A percentile compares a stretch with the other conserved stretches of the same genome.
These are phyloP conservation scores for Ephialtes manifestator DNA, from an alignment of 2,888 invertebrate species.

Conservation along the genomic window DNA sequence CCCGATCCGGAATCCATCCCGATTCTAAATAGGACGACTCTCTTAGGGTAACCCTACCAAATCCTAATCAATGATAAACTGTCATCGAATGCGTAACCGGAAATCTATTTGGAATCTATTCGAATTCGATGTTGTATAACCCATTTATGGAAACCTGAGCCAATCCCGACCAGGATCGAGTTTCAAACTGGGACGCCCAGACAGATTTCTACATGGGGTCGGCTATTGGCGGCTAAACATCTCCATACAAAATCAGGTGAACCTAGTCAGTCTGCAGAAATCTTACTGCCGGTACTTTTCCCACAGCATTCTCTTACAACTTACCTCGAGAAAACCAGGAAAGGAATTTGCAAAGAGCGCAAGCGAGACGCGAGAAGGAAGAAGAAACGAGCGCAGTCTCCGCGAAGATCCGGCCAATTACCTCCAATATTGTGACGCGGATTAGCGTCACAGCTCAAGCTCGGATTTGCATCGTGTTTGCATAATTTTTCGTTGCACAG, in stretches of 20 bases:
- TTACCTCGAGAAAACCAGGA: conserved; percentile 21
- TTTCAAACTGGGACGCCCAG: too few relatives aligned
- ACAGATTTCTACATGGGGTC: too few relatives aligned
- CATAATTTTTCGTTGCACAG: conserved; percentile 84
- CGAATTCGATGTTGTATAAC: too few relatives aligned
- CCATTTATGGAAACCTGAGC: too few relatives aligned
- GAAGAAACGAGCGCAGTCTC: conserved; percentile 69
- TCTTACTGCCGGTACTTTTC: conserved; percentile 11
- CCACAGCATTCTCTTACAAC: not conserved
- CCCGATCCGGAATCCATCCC: too few relatives aligned
- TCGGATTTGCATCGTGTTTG: conserved; percentile 85
- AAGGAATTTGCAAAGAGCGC: conserved; percentile 32
- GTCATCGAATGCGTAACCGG: too few relatives aligned
- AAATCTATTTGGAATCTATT: too few relatives aligned
- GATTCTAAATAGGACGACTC: too few relatives aligned
- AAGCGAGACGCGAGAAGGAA: conserved; percentile 63
- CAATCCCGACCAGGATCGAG: too few relatives aligned
- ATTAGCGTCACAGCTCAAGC: conserved; percentile 82
- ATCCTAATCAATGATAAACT: too few relatives aligned
- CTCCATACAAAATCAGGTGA: not conserved
- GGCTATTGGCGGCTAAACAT: too few relatives aligned
- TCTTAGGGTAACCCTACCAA: too few relatives aligned
- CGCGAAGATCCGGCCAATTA: conserved; percentile 81
- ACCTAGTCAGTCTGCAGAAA: not conserved
- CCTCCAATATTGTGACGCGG: conserved; percentile 85